Conservation (phyloP, 2,888 invertebrate species). For the Mellilla xanthometata region DNA sequence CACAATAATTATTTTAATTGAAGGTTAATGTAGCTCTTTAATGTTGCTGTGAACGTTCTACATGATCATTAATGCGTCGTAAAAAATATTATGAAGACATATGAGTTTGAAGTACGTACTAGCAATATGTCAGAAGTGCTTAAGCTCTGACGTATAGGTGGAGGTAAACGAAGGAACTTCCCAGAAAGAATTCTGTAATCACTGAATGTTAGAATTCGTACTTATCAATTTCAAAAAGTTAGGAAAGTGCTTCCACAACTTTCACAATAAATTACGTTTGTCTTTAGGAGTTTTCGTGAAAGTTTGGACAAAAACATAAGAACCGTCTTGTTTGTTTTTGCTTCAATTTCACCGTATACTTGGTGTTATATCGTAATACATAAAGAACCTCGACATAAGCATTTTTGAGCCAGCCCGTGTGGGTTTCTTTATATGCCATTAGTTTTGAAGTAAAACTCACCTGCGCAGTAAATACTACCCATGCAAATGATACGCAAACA, state of each 20-base stretch:
- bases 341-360: not conserved
- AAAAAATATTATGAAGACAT: constrained; percentile 6
- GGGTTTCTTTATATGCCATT: constrained; percentile 6
- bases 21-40: constrained; percentile 12
- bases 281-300: constrained; percentile 15
- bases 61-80: constrained; percentile 14
- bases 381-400: not conserved
- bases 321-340: constrained; percentile 10
- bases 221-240: constrained; percentile 32
- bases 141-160: not conserved
- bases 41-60: constrained; percentile 14
- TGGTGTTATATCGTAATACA: not conserved
- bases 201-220: constrained; percentile 20
- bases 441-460: constrained; percentile 22
- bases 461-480: constrained; percentile 27
- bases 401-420: not conserved
- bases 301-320: constrained; percentile 13
- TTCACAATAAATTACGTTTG: constrained; percentile 27
- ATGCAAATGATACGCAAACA: constrained; percentile 30
- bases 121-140: not conserved
- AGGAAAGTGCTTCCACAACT: constrained; percentile 24
- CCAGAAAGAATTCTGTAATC: constrained; percentile 19
- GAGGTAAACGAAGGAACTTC: constrained; percentile 13
- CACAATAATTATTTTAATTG: constrained; percentile 17
- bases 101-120: not conserved